A percentile compares a stretch with the other conserved stretches of the same genome.
phyloP scores from a whole-genome alignment of 2,113 vertebrate genomes.

The Collichthys lucidus region DNA sequence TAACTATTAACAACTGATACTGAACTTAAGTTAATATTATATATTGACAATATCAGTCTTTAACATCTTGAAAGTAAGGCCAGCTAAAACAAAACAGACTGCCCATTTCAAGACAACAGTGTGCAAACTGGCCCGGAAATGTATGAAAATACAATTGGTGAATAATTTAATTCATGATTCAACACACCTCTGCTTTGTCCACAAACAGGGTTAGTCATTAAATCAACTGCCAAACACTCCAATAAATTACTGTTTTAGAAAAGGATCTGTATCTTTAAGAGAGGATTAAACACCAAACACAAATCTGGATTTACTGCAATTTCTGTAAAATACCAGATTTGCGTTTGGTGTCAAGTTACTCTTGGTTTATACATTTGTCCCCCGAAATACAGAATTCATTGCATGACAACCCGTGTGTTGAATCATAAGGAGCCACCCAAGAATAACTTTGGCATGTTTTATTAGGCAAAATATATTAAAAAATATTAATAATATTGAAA shows the following conservation, averaged over 20 bases:
- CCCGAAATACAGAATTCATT: conserved; percentile 41
- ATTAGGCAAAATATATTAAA: conserved; percentile 72
- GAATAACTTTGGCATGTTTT: conserved; percentile 77
- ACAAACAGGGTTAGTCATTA: conserved; percentile 58
- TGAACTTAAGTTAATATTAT: conserved; percentile 19
- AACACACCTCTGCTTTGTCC: conserved; percentile 52
- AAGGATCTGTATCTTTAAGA: conserved; percentile 2
- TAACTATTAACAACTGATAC: conserved; percentile 38
- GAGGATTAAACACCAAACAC: conserved; percentile 35
- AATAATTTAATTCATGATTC: conserved; percentile 53
- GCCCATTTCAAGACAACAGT: conserved; percentile 18
- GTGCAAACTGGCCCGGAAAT: conserved; percentile 42
- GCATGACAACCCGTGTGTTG: conserved; percentile 53
- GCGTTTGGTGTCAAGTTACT: conserved; percentile 20
- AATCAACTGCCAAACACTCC: conserved; percentile 58
- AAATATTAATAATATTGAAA: conserved; percentile 74
- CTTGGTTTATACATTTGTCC: conserved; percentile 27
- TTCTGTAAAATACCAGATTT: conserved; percentile 18
- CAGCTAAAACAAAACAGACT: conserved; percentile 19
- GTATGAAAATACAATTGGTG: conserved; percentile 45
- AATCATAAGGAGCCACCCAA: conserved; percentile 63
- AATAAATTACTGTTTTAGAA: conserved; percentile 37
- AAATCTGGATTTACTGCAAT: conserved; percentile 32
- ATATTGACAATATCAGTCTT: conserved; percentile 25
- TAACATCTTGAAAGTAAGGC: conserved; percentile 29